These are phyloP conservation scores for Pemphigus obesinymphae DNA, from an alignment of 1,140 invertebrate genomes.

Conservation along the genomic window DNA sequence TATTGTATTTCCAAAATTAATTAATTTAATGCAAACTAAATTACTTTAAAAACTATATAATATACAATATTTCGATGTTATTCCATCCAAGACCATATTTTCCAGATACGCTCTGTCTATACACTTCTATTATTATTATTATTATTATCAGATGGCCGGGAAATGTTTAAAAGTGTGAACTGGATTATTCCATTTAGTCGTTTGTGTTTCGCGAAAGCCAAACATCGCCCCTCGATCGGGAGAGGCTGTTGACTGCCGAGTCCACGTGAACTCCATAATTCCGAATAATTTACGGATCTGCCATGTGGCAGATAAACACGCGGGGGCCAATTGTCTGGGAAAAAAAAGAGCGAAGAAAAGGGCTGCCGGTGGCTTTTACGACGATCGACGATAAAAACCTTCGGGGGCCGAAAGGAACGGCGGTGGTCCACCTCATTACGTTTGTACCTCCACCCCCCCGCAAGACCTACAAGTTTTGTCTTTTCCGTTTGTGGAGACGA, in stretches of 20 bases:
- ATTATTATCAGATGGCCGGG: not conserved
- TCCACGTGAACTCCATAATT: constrained; percentile 39
- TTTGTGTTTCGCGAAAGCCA: not conserved
- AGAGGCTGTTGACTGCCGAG: not conserved
- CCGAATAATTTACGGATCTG: constrained; percentile 27
- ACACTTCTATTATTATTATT: not conserved
- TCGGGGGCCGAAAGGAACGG: not conserved
- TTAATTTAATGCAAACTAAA: not conserved
- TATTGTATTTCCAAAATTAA: not conserved
- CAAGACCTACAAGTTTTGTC: constrained; percentile 32
- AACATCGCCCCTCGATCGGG: constrained; percentile 5
- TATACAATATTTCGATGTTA: not conserved
- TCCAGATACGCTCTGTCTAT: not conserved
- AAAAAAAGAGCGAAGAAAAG: constrained; percentile 18
- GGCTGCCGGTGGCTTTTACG: constrained; percentile 39
- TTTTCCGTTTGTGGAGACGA: constrained; percentile 20
- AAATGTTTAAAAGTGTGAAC: not conserved
- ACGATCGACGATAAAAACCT: constrained; percentile 27
- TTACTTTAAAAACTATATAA: not conserved
- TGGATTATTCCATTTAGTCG: constrained; percentile 10
- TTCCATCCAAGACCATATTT: not conserved
- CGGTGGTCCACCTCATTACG: constrained; percentile 35
- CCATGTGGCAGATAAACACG: constrained; percentile 29
- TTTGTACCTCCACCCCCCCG: not conserved
- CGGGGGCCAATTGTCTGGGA: constrained; percentile 12